Percentiles rank a stretch among this genome's conserved stretches.
Conservation (phyloP, 2,888 invertebrate genomes). For the Carabus problematicus region DNA sequence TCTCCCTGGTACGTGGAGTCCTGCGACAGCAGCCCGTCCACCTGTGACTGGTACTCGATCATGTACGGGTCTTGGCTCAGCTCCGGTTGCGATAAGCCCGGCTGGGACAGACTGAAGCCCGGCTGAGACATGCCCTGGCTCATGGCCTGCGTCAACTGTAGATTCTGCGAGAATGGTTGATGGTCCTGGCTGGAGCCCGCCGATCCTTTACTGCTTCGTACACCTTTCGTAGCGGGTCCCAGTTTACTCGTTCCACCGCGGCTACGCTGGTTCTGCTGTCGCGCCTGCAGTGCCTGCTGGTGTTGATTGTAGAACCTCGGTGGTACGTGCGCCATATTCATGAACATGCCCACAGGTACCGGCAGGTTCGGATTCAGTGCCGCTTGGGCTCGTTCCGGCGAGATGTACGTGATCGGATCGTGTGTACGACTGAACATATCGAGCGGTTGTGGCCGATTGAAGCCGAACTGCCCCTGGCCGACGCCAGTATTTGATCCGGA, state of each 20-base stretch:
- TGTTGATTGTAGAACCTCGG: conserved; percentile 80
- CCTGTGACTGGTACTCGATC: conserved; percentile 90
- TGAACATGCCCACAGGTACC: conserved; percentile 93
- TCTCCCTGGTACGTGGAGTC: conserved; percentile 60
- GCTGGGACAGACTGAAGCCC: conserved; percentile 71
- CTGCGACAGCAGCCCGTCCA: conserved; percentile 93
- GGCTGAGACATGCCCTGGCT: conserved; percentile 77
- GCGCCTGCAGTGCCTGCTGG: conserved; percentile 68
- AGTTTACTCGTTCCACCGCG: conserved; percentile 22
- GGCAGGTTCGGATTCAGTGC: conserved; percentile 79
- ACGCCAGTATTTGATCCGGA: background rate
- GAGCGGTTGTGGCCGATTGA: conserved; percentile 56
- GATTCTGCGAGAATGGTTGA: conserved; percentile 69
- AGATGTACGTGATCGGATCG: conserved; percentile 94
- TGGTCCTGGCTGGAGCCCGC: conserved; percentile 41
- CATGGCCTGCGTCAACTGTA: conserved; percentile 77
- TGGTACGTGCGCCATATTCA: conserved; percentile 85
- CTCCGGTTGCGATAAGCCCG: conserved; percentile 76
- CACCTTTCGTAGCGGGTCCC: conserved; percentile 18
- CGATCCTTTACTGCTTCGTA: conserved; percentile 14
- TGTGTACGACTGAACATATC: conserved; percentile 75
- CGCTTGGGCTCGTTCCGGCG: conserved; percentile 80
- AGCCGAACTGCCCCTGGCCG: conserved; percentile 53
- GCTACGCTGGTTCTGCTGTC: conserved; percentile 54
- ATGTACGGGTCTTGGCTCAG: conserved; percentile 83